phyloP scores from a whole-genome alignment of 2,888 invertebrate genomes.

The Spialia ferax region DNA sequence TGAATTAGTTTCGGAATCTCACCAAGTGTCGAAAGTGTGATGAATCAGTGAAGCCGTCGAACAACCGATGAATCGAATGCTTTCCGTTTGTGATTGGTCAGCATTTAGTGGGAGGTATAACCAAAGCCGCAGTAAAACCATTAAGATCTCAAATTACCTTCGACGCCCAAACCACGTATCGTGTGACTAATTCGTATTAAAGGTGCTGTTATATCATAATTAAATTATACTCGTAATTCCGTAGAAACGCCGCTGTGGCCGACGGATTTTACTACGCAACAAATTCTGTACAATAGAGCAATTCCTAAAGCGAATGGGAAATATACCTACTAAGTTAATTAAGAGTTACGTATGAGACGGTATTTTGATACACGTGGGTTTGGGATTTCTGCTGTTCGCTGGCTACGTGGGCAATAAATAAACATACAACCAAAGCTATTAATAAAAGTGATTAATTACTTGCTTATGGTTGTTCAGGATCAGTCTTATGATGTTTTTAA shows the following conservation, averaged over 20 bases:
- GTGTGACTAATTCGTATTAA: constrained; percentile 85
- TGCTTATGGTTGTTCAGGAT: too few relatives aligned
- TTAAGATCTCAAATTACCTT: constrained; percentile 81
- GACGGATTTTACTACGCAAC: constrained; percentile 77
- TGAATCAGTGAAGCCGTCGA: constrained; percentile 75
- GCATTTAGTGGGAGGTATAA: constrained; percentile 71
- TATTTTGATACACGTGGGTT: constrained; percentile 49
- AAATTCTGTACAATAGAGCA: constrained; percentile 78
- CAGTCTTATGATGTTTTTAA: too few relatives aligned
- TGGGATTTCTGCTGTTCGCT: constrained; percentile 20
- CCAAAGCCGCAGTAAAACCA: constrained; percentile 77
- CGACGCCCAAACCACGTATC: constrained; percentile 80
- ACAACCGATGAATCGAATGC: constrained; percentile 58
- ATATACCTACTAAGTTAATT: constrained; percentile 69
- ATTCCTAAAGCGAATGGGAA: constrained; percentile 78
- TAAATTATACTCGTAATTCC: constrained; percentile 81
- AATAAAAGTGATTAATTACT: too few relatives aligned
- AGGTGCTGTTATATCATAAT: constrained; percentile 84
- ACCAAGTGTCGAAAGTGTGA: constrained; percentile 41
- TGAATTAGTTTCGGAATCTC: constrained; percentile 38
- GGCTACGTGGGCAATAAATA: background rate
- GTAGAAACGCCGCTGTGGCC: constrained; percentile 71
- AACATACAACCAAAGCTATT: too few relatives aligned
- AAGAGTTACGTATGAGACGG: constrained; percentile 65
- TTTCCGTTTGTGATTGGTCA: constrained; percentile 72